A percentile compares a stretch with the other conserved stretches of the same genome.
Evolutionary conservation across 1,140 invertebrate species (phyloP).

Genomic region (Diorhabda carinulata): DNA sequence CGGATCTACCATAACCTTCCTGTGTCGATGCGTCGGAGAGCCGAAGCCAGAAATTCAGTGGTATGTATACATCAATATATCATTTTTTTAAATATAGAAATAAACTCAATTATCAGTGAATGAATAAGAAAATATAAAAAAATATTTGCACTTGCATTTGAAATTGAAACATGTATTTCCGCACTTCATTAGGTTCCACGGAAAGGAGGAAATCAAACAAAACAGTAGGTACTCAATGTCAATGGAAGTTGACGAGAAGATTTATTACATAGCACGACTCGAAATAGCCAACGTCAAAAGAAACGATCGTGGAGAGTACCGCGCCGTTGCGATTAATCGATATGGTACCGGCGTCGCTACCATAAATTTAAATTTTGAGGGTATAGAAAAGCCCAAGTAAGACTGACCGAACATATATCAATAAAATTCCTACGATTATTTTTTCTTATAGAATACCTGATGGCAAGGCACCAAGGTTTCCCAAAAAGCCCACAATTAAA

Average conservation of each 20-base stretch:
- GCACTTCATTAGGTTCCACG: constrained; percentile 69
- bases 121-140: background rate
- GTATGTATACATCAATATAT: constrained; percentile 58
- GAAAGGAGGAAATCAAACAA: constrained; percentile 72
- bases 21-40: constrained; percentile 92
- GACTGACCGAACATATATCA: constrained; percentile 35
- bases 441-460: constrained; percentile 76
- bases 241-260: constrained; percentile 78
- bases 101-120: too few relatives aligned
- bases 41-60: constrained; percentile 87
- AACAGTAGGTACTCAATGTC: constrained; percentile 73
- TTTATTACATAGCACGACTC: constrained; percentile 82
- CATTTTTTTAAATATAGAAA: background rate
- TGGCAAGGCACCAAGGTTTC: constrained; percentile 92
- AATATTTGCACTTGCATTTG: background rate
- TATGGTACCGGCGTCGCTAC: constrained; percentile 88
- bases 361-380: constrained; percentile 94
- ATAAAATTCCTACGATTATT: constrained; percentile 18
- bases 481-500: constrained; percentile 94
- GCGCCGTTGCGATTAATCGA: constrained; percentile 86
- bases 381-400: constrained; percentile 82
- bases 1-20: constrained; percentile 87
- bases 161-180: constrained; percentile 17
- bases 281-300: constrained; percentile 80
- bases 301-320: constrained; percentile 88